Conservation (phyloP, 2,113 vertebrate species). For the Pipra filicauda region DNA sequence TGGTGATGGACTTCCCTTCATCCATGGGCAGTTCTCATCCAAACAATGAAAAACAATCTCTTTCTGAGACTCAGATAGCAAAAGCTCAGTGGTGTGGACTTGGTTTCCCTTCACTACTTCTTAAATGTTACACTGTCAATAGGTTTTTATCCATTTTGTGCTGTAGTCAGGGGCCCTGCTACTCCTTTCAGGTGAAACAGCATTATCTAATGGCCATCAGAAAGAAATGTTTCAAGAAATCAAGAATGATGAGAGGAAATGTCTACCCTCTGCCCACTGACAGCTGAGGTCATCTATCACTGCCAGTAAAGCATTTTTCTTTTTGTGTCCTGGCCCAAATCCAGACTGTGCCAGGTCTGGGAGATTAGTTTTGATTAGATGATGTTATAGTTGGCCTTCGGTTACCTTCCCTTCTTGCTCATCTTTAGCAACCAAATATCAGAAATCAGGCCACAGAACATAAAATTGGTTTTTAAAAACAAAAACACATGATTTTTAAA, state of each 20-base stretch:
- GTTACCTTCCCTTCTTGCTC: neutral
- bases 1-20: neutral
- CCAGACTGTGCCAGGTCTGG: conserved; percentile 4
- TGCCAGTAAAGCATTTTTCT: conserved; percentile 37
- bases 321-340: conserved; percentile 27
- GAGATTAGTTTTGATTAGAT: conserved; percentile 42
- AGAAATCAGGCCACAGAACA: neutral
- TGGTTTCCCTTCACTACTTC: neutral
- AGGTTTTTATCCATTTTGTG: neutral
- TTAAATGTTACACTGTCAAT: neutral
- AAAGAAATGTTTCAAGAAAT: conserved; percentile 45
- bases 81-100: neutral
- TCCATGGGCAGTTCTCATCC: neutral
- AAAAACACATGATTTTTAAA: neutral
- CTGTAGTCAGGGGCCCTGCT: neutral
- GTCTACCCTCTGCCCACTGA: neutral
- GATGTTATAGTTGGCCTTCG: neutral
- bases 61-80: neutral
- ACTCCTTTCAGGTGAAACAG: neutral
- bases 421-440: neutral
- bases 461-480: neutral
- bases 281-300: conserved; percentile 34
- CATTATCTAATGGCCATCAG: conserved; percentile 12
- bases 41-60: neutral
- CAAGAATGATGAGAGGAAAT: conserved; percentile 11